Evolutionary conservation across 2,113 vertebrate genomes (phyloP).

Genomic region (Gymnarchus niloticus): DNA sequence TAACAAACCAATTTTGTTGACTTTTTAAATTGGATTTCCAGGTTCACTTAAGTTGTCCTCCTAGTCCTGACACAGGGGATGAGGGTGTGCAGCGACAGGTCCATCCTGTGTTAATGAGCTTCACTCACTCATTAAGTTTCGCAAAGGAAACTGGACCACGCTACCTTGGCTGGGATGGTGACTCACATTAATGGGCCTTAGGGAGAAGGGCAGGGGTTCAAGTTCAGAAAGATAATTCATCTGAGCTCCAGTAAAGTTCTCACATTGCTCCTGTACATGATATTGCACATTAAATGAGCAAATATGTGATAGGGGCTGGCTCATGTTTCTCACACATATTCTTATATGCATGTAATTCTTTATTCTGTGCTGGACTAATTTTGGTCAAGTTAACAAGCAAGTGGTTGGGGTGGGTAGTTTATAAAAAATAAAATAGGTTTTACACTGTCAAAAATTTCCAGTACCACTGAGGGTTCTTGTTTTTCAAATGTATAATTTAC

Average conservation of each 20-base stretch:
- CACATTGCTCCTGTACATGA: constrained; percentile 49
- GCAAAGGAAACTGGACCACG: neutral
- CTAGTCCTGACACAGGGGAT: too few species aligned
- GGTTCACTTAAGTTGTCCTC: too few species aligned
- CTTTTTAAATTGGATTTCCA: too few species aligned
- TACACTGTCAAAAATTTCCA: too few species aligned
- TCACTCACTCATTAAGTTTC: too few species aligned
- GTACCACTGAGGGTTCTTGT: too few species aligned
- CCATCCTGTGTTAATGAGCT: too few species aligned
- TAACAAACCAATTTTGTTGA: too few species aligned
- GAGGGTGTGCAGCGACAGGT: too few species aligned
- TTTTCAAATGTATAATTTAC: too few species aligned
- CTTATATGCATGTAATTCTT: constrained; percentile 37
- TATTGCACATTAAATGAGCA: constrained; percentile 56
- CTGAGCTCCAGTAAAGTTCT: constrained; percentile 46
- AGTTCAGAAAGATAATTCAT: constrained; percentile 44
- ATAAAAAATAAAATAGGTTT: neutral
- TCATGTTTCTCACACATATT: constrained; percentile 40
- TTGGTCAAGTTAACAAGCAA: neutral
- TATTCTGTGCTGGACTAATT: constrained; percentile 35
- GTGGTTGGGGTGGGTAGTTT: neutral
- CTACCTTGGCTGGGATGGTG: neutral
- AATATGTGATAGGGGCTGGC: constrained; percentile 41
- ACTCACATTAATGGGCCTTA: constrained; percentile 38
- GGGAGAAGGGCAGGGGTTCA: constrained; percentile 23